These are phyloP conservation scores for Ardeotis arabs DNA, from an alignment of 2,113 vertebrate genomes.

Conservation along the genomic window DNA sequence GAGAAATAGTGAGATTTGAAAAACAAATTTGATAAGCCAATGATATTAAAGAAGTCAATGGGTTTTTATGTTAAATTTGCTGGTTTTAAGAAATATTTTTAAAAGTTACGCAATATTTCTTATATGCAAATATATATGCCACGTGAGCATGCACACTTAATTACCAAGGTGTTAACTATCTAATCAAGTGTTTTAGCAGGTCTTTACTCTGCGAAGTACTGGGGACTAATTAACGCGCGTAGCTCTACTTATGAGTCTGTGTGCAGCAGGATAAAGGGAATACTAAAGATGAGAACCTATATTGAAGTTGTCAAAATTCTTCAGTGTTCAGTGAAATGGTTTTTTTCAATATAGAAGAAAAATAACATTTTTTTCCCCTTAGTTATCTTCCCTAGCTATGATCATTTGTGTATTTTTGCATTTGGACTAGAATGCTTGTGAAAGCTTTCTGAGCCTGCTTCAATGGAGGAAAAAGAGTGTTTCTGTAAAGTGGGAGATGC, in stretches of 20 bases:
- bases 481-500: background rate
- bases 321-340: background rate
- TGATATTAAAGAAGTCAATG: background rate
- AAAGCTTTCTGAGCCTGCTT: background rate
- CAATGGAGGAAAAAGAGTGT: background rate
- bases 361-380: background rate
- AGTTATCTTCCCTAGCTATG: background rate
- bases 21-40: background rate
- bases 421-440: background rate
- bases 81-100: background rate
- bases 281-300: background rate
- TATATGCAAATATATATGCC: background rate
- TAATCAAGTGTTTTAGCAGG: background rate
- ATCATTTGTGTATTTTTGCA: background rate
- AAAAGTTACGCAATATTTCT: background rate
- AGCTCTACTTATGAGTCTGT: background rate
- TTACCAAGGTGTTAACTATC: background rate
- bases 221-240: background rate
- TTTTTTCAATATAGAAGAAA: accelerated
- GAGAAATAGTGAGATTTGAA: background rate
- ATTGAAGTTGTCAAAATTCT: background rate
- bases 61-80: background rate
- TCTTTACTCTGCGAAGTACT: background rate
- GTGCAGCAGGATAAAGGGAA: background rate
- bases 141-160: background rate